Conservation (phyloP, 2,888 invertebrate species). For the Pecten maximus region DNA sequence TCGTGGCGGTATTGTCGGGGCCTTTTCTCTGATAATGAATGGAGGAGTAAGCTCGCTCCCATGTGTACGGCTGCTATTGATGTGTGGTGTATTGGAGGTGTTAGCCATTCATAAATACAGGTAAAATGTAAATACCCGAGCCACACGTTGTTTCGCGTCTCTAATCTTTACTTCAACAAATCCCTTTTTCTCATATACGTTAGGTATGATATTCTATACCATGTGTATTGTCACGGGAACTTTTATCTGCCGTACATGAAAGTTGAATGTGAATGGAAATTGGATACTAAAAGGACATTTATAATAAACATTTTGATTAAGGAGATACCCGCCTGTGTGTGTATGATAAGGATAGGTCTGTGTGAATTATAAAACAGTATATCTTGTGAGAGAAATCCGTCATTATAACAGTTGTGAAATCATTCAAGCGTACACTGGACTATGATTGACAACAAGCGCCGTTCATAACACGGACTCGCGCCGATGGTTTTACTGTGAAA, state of each 20-base stretch:
- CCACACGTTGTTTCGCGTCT: not conserved
- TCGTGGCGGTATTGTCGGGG: not conserved
- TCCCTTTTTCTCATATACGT: not conserved
- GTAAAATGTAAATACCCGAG: not conserved
- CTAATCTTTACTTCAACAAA: conserved; percentile 26
- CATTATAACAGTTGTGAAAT: conserved; percentile 5
- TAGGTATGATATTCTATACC: not conserved
- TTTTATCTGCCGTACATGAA: not conserved
- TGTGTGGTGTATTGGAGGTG: conserved; percentile 4
- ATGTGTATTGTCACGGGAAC: not conserved
- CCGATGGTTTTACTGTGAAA: conserved; percentile 16
- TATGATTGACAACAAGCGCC: conserved; percentile 51
- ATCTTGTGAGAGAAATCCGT: not conserved
- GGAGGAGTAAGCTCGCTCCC: not conserved
- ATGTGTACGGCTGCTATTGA: not conserved
- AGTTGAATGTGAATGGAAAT: not conserved
- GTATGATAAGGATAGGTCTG: not conserved
- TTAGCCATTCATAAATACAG: conserved; percentile 20
- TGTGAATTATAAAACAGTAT: conserved; percentile 20
- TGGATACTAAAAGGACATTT: conserved; percentile 12
- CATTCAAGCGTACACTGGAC: conserved; percentile 48
- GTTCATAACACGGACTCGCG: conserved; percentile 40
- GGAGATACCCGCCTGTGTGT: conserved; percentile 26
- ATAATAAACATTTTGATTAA: conserved; percentile 26
- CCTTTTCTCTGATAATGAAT: conserved; percentile 6